Conservation (phyloP, 2,888 invertebrate genomes). For the Ptycholaimellus sp. region DNA sequence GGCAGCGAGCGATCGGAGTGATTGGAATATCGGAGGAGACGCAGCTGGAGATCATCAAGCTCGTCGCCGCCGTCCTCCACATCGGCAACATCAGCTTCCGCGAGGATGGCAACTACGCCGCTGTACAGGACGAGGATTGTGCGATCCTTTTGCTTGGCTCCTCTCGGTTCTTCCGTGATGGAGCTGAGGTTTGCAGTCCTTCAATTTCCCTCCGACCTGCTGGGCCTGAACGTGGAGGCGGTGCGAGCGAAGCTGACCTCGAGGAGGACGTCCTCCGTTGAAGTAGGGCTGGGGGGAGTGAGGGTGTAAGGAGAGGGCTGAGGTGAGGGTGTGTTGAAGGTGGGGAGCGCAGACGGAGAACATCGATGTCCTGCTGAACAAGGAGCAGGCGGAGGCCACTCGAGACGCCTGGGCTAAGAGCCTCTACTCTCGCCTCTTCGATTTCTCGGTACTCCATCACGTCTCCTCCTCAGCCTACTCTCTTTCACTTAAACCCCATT, state of each 20-base stretch:
- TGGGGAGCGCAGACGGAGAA: conserved; percentile 42
- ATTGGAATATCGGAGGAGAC: conserved; percentile 37
- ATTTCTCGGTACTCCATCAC: conserved; percentile 36
- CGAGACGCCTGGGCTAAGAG: conserved; percentile 43
- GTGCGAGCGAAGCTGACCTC: conserved; percentile 39
- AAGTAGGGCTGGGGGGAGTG: no score
- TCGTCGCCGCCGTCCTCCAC: conserved; percentile 40
- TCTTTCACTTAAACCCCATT: no score
- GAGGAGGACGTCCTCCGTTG: conserved; percentile 39
- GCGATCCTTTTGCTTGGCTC: conserved; percentile 17
- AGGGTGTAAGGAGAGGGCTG: no score
- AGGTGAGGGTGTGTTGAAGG: conserved; percentile 23
- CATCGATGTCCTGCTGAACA: conserved; percentile 40
- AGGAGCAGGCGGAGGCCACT: conserved; percentile 40
- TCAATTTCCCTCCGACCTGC: conserved; percentile 38
- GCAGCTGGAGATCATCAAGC: conserved; percentile 35
- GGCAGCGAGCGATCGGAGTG: conserved; percentile 39
- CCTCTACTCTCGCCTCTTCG: conserved; percentile 40
- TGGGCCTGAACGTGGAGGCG: conserved; percentile 36
- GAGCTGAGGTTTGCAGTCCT: conserved; percentile 36
- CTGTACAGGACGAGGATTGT: conserved; percentile 37
- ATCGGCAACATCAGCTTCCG: conserved; percentile 40
- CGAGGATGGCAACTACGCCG: conserved; percentile 35
- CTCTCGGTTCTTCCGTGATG: no score
- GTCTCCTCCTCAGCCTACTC: no score